Evolutionary conservation across 2,888 invertebrate genomes (phyloP).

Genomic region (Oscheius sp.): DNA sequence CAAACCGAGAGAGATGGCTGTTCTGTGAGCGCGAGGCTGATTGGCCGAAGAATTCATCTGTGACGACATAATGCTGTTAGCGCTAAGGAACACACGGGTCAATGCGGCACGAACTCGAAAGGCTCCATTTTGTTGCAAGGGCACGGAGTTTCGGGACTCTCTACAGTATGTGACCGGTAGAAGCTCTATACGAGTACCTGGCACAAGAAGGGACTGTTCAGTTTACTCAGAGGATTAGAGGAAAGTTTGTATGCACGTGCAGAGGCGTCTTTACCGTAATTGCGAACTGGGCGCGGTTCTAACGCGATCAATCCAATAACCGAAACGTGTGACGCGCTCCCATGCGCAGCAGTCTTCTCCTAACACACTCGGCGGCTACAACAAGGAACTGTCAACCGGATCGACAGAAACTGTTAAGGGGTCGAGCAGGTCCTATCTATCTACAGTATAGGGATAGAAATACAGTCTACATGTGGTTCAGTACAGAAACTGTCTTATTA

Average conservation of each 20-base stretch:
- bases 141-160: background rate
- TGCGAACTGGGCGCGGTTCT: slow-evolving; percentile 32
- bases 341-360: slow-evolving; percentile 8
- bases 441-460: background rate
- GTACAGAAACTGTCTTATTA: background rate
- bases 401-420: background rate
- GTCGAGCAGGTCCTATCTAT: background rate
- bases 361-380: background rate
- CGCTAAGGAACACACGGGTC: slow-evolving; percentile 22
- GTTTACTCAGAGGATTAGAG: slow-evolving; percentile 1
- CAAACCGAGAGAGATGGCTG: background rate
- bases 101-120: background rate
- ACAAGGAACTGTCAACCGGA: slow-evolving; percentile 29
- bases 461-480: background rate
- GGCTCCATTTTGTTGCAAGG: background rate
- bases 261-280: slow-evolving; percentile 22
- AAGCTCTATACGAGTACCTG: background rate
- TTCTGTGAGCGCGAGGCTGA: slow-evolving; percentile 27
- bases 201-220: background rate
- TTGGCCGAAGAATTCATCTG: slow-evolving; percentile 34
- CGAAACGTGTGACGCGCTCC: slow-evolving; percentile 33
- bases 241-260: slow-evolving; percentile 21
- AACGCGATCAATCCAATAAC: slow-evolving; percentile 36
- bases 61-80: slow-evolving; percentile 36
- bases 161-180: background rate